Evolutionary conservation across 1,140 invertebrate genomes (phyloP), one percentile per base, ranked within the genome.

Genomic region (Ladona fulva): DNA sequence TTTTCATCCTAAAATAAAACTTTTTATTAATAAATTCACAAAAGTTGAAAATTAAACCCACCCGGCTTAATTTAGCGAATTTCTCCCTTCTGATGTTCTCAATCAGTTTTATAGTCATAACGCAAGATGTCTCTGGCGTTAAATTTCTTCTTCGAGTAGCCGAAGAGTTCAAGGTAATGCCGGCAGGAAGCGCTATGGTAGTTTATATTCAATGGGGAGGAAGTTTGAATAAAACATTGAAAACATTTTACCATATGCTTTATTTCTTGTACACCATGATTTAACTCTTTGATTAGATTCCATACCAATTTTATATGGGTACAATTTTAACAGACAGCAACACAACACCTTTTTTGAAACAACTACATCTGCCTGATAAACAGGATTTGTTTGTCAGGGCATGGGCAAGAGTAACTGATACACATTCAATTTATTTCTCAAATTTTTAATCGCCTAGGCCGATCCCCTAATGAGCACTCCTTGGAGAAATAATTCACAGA

Each of bases 331-430:
- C 52, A 66, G 52, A 66, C 52, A 66, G 52, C 52, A 66, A 66
- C 52, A 66, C 52, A 66, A 66, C 52, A 66, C 52, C 52, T 66
- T 66, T 66, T 66, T 66, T 66, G 52, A 16, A 66, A 66, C 52
- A 66, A 66, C 14, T 66, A 66, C 52, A 66, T 19, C 52, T 66
- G 52, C n/a, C 52, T 5, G 14, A 66, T 66, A 3, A 22, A 66
- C 52, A 66, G 12, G 52, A 66, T 22, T 22, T 6, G 52, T 66
- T 66, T 19, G 14, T 22, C 12, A 66, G 52, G 16, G 52, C 14
- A 66, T 16, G 52, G 52, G 52, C 52, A 5, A 66, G 52, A 66
- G 52, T 66, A 19, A 66, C 52, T 66, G 52, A 6, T 66, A 19
- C 52, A 66, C n/a, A 66, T 22, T 66, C 52, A 66, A 6, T 66